Conservation (phyloP, 2,113 vertebrate genomes). For the Dasyornis broadbenti region DNA sequence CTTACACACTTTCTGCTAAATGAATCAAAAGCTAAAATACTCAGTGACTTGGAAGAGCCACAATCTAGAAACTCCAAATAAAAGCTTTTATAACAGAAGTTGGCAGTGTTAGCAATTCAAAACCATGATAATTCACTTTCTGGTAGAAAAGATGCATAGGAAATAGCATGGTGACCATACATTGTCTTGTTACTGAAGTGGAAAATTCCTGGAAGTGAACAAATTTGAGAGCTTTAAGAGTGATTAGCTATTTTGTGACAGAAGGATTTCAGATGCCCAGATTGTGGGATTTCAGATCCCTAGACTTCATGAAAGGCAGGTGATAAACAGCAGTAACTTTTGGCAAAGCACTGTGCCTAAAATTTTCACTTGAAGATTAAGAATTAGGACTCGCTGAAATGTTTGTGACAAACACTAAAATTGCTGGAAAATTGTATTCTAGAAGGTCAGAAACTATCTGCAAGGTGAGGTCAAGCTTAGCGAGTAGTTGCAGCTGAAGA, state of each 20-base stretch:
- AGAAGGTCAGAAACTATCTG: background rate
- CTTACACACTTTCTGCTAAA: background rate
- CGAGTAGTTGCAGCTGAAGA: background rate
- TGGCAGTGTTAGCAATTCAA: background rate
- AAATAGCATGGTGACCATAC: background rate
- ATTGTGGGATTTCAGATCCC: background rate
- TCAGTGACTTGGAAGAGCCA: background rate
- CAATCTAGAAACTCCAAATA: background rate
- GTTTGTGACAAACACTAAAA: background rate
- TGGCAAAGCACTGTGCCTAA: background rate
- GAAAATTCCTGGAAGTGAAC: conserved; percentile 9
- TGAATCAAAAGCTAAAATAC: background rate
- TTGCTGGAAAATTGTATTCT: background rate
- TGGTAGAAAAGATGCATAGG: background rate
- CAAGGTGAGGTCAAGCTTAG: background rate
- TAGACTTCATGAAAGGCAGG: background rate
- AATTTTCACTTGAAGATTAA: background rate
- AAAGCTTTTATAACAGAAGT: background rate
- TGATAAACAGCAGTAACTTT: background rate
- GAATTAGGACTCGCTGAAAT: background rate
- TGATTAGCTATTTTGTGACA: background rate
- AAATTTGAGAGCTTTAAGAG: background rate
- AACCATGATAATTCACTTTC: background rate
- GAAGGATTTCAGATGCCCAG: background rate
- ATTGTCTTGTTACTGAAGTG: background rate